These are phyloP conservation scores for Hippocampus mohnikei DNA, from an alignment of 2,113 vertebrate genomes.

Conservation along the genomic window DNA sequence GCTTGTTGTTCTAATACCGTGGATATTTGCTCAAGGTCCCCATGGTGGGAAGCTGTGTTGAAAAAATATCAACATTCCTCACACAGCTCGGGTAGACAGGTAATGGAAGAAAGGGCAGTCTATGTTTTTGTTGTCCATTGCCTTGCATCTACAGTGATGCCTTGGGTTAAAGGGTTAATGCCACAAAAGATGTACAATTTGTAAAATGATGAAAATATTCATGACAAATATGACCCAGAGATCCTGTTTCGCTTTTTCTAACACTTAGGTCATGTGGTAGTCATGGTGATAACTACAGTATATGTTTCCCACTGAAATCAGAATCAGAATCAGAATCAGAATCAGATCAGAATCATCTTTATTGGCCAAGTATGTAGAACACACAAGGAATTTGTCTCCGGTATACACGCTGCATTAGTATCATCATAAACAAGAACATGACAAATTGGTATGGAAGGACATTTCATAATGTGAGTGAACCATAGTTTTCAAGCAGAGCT, in stretches of 20 bases:
- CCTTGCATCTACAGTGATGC: background rate
- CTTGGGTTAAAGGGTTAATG: background rate
- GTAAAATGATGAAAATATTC: background rate
- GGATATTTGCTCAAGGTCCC: constrained; percentile 55
- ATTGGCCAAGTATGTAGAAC: no score
- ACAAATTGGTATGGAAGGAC: no score
- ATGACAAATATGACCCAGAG: background rate
- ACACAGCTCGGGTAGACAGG: constrained; percentile 4
- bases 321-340: no score
- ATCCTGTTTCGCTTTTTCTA: background rate
- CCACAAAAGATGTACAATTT: background rate
- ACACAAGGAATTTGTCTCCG: no score
- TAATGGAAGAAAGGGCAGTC: constrained; percentile 5
- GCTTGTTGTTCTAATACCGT: constrained; percentile 65
- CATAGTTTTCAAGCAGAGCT: no score
- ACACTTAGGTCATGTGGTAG: background rate
- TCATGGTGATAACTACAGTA: no score
- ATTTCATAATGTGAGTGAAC: no score
- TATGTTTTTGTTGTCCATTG: background rate
- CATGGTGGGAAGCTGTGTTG: constrained; percentile 29
- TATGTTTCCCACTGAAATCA: no score
- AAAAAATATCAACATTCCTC: constrained; percentile 35
- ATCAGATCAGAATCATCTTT: no score
- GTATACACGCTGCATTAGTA: no score
- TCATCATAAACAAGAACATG: no score